Base-by-base conservation (phyloP, 2,113 vertebrate species). In the Trachemys scripta region DNA sequence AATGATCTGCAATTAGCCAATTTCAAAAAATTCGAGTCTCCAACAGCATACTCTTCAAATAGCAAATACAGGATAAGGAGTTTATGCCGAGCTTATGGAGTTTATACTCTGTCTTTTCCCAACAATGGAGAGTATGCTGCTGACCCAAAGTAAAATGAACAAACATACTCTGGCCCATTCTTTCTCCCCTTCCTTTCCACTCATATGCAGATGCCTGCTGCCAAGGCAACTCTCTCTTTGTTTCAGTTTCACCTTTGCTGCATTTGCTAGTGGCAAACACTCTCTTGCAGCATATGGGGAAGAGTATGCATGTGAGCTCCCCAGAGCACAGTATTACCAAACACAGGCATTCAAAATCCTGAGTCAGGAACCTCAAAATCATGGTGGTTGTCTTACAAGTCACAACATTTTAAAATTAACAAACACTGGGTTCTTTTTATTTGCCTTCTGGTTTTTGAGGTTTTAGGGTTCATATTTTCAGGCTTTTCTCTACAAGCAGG, bases 191-290 rank as follows among this genome's bases (percentile, higher is more conserved):
- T 72, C 35, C 6, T 47, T 27, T 78, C 22, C 38, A 47, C 25
- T 11, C 42, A 7, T 20, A 42, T 76, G 42, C 42, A 69, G 35
- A 69, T n/a, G 4, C 9, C n/a, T 38, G n/a, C 35, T 72, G n/a
- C 65, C 65, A 72, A 72, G 4, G n/a, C 65, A 56, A 10, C 13
- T 86, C 19, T 47, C 94, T 47, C 19, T 56, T 85, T 47, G 24
- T 54, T 94, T 91, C 51, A 88, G 86, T 86, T 9, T 9, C 45
- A 10, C 0, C 51, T 78, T 88, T 75, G 51, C 75, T 72, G 38
- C 0, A 0, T 5, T 1, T 13, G 29, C 53, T 82, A 50, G 0
- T 38, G 0, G 76, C 3, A 91, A 88, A 88, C 8, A 47, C 45
- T 49, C 81, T 35, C 5, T 14, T 89, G 42, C 47, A 82, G 24